phyloP scores from a whole-genome alignment of 2,113 vertebrate genomes.

The Apodemus sylvaticus region DNA sequence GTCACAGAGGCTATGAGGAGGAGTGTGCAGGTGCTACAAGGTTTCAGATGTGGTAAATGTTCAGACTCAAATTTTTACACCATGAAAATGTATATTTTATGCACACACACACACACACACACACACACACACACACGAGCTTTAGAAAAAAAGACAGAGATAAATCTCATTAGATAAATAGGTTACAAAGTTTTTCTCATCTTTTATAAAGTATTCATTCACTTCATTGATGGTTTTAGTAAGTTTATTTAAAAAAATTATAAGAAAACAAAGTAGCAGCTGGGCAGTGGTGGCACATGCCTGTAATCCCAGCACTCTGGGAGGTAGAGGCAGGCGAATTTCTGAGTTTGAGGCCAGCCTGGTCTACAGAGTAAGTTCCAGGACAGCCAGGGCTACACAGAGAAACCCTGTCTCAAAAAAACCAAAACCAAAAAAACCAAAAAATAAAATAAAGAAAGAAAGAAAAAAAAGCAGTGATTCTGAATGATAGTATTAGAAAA shows the following conservation, averaged over 20 bases:
- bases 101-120: neutral
- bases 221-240: neutral
- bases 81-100: neutral
- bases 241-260: neutral
- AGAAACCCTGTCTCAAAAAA: no score
- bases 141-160: neutral
- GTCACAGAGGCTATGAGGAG: neutral
- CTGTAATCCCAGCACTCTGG: no score
- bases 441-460: no score
- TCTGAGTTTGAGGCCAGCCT: no score
- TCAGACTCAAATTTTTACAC: neutral
- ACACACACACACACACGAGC: neutral
- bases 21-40: neutral
- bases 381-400: no score
- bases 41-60: neutral
- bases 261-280: neutral
- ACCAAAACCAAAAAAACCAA: no score
- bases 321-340: no score
- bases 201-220: neutral
- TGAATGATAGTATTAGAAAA: neutral
- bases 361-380: no score
- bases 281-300: no score
- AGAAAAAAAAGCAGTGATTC: no score
- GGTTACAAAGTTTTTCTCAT: neutral
- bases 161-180: neutral